Base-by-base conservation (phyloP, 2,113 vertebrate genomes). In the Hystrix cristata region DNA sequence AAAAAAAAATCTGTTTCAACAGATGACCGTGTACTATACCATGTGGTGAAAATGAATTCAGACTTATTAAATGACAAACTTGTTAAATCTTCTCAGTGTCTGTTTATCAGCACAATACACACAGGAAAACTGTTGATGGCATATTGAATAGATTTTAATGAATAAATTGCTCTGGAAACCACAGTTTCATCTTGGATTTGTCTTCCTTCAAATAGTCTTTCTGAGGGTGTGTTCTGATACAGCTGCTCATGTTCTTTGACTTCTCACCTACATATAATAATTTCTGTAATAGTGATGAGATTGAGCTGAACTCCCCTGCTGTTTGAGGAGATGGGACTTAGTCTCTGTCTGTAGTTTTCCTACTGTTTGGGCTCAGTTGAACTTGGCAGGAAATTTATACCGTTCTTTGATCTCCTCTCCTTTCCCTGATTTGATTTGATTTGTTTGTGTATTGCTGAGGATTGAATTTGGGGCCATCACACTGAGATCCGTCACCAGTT, bases 41-140 rank as follows among this genome's bases (percentile, higher is more conserved):
- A 98, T 98, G 98, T 99, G 98, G 98, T 98, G 96, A 98, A 98
- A 98, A 97, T 96, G 94, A 97, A 98, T 98, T 98, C 98, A 98
- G 97, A 98, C 98, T 98, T 99, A 99, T 98, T 99, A 99, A 99
- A 99, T 97, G 98, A 98, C 83, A 91, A 98, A 98, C 98, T 99
- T 98, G 98, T 98, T 98, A 98, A 98, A 98, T 96, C 96, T 86
- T 98, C 98, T 98, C 95, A 1, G 98, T 98, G 98, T 98, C 97
- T 5, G 0, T 98, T 98, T 98, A 94, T 98, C 98, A 71, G 98
- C 96, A 94, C 97, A 91, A 0, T 86, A 76, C 38, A 94, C 98
- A 87, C 97, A 87, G 11, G 97, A 96, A 87, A 95, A 96, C 94
- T 97, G 96, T 97, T 97, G 43, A 87, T 97, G 34, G 31, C 96